Evolutionary conservation across 1,140 invertebrate species (phyloP).

Genomic region (Saxidomus purpurata): DNA sequence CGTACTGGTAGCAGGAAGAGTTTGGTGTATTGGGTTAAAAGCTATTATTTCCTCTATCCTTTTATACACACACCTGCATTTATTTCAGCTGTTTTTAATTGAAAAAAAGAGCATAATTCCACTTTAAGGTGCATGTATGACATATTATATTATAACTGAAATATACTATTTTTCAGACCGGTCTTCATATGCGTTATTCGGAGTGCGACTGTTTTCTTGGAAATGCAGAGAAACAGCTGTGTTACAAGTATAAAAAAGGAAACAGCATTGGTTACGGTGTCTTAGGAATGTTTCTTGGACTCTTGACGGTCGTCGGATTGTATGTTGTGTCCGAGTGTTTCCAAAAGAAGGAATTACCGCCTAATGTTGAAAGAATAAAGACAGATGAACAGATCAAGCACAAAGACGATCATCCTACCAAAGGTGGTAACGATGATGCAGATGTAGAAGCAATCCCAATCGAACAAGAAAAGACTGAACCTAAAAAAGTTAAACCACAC

Average conservation of each 20-base stretch:
- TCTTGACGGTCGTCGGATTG: background rate
- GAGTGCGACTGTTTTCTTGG: slow-evolving; percentile 5
- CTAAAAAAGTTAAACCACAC: background rate
- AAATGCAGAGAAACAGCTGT: background rate
- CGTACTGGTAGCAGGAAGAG: no score
- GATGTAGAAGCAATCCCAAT: background rate
- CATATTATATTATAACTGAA: no score
- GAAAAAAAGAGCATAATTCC: no score
- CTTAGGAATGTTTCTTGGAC: background rate
- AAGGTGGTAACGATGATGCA: background rate
- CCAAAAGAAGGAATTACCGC: background rate
- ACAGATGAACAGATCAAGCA: background rate
- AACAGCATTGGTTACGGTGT: background rate
- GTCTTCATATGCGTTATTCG: slow-evolving; percentile 7
- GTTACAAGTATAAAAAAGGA: slow-evolving; percentile 6
- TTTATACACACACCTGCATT: no score
- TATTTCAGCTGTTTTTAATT: no score
- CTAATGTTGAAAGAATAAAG: background rate
- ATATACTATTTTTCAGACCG: background rate
- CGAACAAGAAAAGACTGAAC: background rate
- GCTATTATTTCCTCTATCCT: no score
- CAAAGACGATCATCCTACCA: background rate
- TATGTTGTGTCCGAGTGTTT: slow-evolving; percentile 28
- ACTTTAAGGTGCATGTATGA: no score
- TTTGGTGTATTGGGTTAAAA: no score